Evolutionary conservation across 2,888 invertebrate genomes (phyloP).

Genomic region (Drosophila austrosaltans): DNA sequence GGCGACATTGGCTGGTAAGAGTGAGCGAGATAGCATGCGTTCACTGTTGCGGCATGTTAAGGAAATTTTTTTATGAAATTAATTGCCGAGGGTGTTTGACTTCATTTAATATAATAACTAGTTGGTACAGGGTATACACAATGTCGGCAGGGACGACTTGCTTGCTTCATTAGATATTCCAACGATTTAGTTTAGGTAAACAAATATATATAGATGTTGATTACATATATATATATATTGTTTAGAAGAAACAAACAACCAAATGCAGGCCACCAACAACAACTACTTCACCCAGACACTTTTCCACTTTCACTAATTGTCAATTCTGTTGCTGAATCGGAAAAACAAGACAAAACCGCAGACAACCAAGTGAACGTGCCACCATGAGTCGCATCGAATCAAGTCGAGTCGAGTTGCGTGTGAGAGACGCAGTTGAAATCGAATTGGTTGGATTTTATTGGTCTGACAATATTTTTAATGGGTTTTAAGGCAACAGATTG

Average conservation of each 20-base stretch:
- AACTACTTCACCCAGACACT: constrained; percentile 26
- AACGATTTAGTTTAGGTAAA: constrained; percentile 51
- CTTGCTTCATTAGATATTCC: constrained; percentile 11
- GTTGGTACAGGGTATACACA: too few relatives aligned
- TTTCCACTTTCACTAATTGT: constrained; percentile 79
- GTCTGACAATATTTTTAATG: constrained; percentile 9
- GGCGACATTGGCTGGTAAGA: too few relatives aligned
- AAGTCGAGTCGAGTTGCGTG: not conserved
- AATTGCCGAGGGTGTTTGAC: too few relatives aligned
- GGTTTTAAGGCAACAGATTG: constrained; percentile 9
- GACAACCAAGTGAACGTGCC: constrained; percentile 9
- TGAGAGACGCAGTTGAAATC: not conserved
- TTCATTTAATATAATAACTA: too few relatives aligned
- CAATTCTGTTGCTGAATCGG: constrained; percentile 72
- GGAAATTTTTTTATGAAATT: too few relatives aligned
- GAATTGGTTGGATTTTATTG: constrained; percentile 8
- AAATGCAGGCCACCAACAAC: constrained; percentile 14
- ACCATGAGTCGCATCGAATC: not conserved
- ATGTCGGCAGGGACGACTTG: too few relatives aligned
- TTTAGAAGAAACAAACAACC: constrained; percentile 5
- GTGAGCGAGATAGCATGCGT: too few relatives aligned
- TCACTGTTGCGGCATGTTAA: too few relatives aligned
- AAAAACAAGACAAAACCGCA: constrained; percentile 56
- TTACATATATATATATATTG: not conserved
- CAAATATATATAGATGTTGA: constrained; percentile 37